Conservation (phyloP, 35 echinoderm and acorn worm genomes). For the Heliocidaris tuberculata region DNA sequence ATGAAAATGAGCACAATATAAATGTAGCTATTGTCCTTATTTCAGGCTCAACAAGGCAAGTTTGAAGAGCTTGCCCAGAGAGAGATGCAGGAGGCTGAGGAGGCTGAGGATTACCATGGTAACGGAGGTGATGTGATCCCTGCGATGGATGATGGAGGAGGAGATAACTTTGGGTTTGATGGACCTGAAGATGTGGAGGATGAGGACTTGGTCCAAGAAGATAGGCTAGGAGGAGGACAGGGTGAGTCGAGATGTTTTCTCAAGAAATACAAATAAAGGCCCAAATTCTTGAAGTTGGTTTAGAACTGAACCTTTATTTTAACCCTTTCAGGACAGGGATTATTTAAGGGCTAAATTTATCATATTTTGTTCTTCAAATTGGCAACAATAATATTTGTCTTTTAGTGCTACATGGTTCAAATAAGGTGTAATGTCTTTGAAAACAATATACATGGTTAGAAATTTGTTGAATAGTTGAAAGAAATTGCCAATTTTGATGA, state of each 20-base stretch:
- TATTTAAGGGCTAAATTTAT: too few species aligned
- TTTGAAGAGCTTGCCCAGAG: constrained; percentile 62
- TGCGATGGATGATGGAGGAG: constrained; percentile 36
- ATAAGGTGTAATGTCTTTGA: too few species aligned
- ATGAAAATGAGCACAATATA: too few species aligned
- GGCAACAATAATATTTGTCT: too few species aligned
- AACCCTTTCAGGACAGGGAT: too few species aligned
- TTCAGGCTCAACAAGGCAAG: constrained; percentile 70
- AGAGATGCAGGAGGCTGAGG: constrained; percentile 63
- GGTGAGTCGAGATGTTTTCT: background rate
- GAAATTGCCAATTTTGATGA: too few species aligned
- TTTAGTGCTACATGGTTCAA: too few species aligned
- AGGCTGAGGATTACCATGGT: background rate
- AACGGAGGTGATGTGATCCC: background rate
- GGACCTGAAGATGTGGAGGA: constrained; percentile 38
- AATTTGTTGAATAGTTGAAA: too few species aligned
- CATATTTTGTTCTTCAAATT: too few species aligned
- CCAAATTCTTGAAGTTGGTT: background rate
- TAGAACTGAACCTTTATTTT: too few species aligned
- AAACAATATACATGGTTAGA: too few species aligned
- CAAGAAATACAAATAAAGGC: background rate
- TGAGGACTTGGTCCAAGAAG: background rate
- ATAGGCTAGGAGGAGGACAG: background rate
- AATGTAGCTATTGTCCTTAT: background rate
- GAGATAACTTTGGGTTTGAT: constrained; percentile 57